Evolutionary conservation across 1,140 invertebrate genomes (phyloP), one percentile per base, ranked within the genome.

Genomic region (Prorops nasuta): DNA sequence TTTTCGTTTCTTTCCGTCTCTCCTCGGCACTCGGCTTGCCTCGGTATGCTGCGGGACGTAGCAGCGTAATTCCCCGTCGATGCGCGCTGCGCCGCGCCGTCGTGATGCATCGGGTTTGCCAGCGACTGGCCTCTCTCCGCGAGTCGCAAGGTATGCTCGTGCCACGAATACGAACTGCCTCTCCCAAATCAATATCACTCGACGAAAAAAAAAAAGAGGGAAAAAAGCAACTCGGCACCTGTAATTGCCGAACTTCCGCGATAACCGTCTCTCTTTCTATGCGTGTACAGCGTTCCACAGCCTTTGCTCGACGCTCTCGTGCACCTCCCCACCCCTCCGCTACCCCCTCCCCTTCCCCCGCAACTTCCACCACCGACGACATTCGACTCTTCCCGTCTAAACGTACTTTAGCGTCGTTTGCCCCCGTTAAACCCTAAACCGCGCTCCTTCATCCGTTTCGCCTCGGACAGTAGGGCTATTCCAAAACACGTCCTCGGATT

Each of bases 131-230:
- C 24, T 28, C 24, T 28, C 58, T 62, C 57, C 46, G 37, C 61
- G 62, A 71, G 63, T 68, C 67, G 60, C 68, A 65, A 69, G 69
- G 67, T 68, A 72, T 63, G 62, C 63, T 71, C 67, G 68, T 71
- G 71, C 71, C 67, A 67, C 64, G 69, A 72, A 70, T 66, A 69
- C 64, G 67, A 68, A 68, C 59, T 62, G 69, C 66, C 72, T 74
- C 73, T 71, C 71, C 72, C 72, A 71, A 76, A 76, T 76, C 73
- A 76, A 76, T 76, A 76, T 74, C 69, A 75, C 72, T 72, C 72
- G 67, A 67, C 63, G 69, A 72, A 69, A 74, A 69, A 64, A 73
- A 72, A 60, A 46, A 41, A 31, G 21, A 49, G 32, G 19, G 15
- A 16, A 17, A 32, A 31, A 42, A 47, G 18, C 35, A 36, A 20